Evolutionary conservation across 2,113 vertebrate genomes (phyloP).

Genomic region (Caranx melampygus): DNA sequence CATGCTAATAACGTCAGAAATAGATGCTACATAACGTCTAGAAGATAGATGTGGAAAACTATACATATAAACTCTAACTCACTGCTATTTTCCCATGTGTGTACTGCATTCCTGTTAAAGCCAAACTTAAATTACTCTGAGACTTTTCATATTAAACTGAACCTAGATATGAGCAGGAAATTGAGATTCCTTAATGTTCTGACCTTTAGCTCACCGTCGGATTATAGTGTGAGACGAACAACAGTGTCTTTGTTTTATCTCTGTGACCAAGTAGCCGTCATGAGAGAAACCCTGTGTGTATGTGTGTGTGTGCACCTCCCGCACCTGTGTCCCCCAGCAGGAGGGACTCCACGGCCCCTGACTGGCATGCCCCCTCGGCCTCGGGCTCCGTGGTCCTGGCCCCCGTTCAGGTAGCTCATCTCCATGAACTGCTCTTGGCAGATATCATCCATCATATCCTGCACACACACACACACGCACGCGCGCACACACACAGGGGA

Average conservation of each 20-base stretch:
- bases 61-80: no score
- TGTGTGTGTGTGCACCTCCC: constrained; percentile 17
- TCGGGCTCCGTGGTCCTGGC: constrained; percentile 88
- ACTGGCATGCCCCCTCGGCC: constrained; percentile 89
- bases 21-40: no score
- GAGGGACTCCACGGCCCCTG: constrained; percentile 90
- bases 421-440: constrained; percentile 98
- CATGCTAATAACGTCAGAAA: no score
- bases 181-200: no score
- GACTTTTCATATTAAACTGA: no score
- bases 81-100: no score
- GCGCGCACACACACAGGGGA: constrained; percentile 16
- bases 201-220: no score
- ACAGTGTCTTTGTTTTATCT: background rate
- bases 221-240: background rate
- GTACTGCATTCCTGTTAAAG: no score
- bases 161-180: no score
- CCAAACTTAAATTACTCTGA: no score
- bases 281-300: background rate
- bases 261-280: constrained; percentile 1
- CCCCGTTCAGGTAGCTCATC: constrained; percentile 95
- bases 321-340: constrained; percentile 89
- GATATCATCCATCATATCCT: constrained; percentile 99
- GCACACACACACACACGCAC: constrained; percentile 33
- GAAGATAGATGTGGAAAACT: no score